Evolutionary conservation across 2,797 vertebrate genomes (phyloP).

Genomic region (Bufotes viridis): DNA sequence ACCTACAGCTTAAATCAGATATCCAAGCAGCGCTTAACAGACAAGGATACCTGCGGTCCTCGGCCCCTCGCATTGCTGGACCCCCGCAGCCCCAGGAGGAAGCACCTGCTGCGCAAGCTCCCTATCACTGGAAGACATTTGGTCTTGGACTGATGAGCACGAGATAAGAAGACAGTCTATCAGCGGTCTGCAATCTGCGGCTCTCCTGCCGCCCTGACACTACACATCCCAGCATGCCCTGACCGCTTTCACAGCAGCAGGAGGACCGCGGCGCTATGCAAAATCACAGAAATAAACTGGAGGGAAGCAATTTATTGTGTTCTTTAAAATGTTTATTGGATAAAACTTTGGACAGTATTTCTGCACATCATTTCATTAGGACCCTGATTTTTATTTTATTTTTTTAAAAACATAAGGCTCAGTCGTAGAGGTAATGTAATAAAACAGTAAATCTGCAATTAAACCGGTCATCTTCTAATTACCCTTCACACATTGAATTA

Average conservation of each 20-base stretch:
- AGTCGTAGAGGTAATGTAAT: not conserved
- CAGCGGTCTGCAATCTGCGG: not conserved
- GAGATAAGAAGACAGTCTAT: not conserved
- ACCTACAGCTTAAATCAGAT: slow-evolving; percentile 37
- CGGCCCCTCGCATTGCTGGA: not conserved
- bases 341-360: not conserved
- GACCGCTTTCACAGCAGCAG: not conserved
- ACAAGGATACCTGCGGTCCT: slow-evolving; percentile 8
- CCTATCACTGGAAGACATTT: slow-evolving; percentile 44
- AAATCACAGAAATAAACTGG: not conserved
- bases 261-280: not conserved
- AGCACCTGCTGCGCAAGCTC: not conserved
- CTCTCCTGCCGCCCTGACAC: not conserved
- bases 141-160: slow-evolving; percentile 17
- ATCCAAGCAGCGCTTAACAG: slow-evolving; percentile 4
- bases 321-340: not conserved
- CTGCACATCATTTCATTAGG: not conserved
- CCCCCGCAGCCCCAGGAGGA: not conserved
- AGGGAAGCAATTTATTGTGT: not conserved
- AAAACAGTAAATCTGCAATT: not conserved
- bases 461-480: not conserved
- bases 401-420: not conserved
- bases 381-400: not conserved
- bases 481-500: no score
- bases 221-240: not conserved